These are phyloP conservation scores for Onthophagus taurus DNA, from an alignment of 1,140 invertebrate species.

Conservation along the genomic window DNA sequence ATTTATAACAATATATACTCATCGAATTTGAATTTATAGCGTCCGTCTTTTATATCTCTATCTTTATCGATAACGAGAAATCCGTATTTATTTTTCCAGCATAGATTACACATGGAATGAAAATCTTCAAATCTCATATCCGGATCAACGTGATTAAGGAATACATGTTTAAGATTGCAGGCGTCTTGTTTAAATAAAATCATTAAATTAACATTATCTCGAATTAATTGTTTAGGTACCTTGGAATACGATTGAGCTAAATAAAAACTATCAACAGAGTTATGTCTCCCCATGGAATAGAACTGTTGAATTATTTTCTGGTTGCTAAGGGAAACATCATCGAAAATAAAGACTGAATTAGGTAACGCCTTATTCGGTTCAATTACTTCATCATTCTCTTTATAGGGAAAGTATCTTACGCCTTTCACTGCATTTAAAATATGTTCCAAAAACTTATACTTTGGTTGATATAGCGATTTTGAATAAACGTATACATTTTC, in stretches of 20 bases:
- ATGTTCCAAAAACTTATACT: constrained; percentile 20
- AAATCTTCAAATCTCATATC: constrained; percentile 35
- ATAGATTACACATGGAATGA: constrained; percentile 24
- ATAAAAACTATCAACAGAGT: constrained; percentile 26
- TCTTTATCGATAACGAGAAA: constrained; percentile 34
- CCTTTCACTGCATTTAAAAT: constrained; percentile 20
- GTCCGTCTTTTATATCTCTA: constrained; percentile 22
- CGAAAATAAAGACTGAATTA: constrained; percentile 37
- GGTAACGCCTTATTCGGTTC: constrained; percentile 19
- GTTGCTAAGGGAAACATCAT: constrained; percentile 35
- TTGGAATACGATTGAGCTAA: constrained; percentile 35
- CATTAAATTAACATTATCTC: constrained; percentile 38
- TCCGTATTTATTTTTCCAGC: constrained; percentile 28
- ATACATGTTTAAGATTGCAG: constrained; percentile 38
- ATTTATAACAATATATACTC: constrained; percentile 17
- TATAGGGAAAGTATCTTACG: constrained; percentile 27
- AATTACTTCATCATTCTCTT: constrained; percentile 28
- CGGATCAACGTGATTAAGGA: constrained; percentile 36
- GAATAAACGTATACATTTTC: constrained; percentile 23
- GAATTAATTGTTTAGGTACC: constrained; percentile 37
- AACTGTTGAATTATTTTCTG: constrained; percentile 30
- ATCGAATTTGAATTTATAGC: constrained; percentile 32
- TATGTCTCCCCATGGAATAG: constrained; percentile 33
- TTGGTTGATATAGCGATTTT: constrained; percentile 22
- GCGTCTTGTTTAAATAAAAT: constrained; percentile 39